These are phyloP conservation scores for Rhimphoctona megacephalus DNA, from an alignment of 2,888 invertebrate genomes.

Conservation along the genomic window DNA sequence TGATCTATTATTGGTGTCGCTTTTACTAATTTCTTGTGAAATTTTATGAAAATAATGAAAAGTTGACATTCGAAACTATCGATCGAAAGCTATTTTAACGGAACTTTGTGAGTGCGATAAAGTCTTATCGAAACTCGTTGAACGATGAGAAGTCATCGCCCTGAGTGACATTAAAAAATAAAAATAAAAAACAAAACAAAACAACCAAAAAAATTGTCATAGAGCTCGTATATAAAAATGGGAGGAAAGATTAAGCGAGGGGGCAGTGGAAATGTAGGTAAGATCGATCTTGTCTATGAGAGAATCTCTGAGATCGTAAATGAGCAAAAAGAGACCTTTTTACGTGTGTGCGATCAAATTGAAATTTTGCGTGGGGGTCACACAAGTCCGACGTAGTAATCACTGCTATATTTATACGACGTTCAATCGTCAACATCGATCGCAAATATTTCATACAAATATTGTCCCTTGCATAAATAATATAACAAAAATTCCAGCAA, in stretches of 20 bases:
- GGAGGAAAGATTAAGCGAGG: background rate
- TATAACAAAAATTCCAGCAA: too few relatives aligned
- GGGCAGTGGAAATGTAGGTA: background rate
- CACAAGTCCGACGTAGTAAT: constrained; percentile 46
- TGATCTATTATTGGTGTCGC: too few relatives aligned
- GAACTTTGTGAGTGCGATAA: background rate
- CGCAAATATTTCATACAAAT: constrained; percentile 15
- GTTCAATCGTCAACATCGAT: constrained; percentile 45
- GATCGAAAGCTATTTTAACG: background rate
- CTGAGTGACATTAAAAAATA: background rate
- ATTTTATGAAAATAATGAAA: background rate
- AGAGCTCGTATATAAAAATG: background rate
- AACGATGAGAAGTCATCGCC: background rate
- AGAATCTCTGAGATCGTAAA: constrained; percentile 19
- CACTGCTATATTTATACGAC: constrained; percentile 61
- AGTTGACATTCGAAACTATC: background rate
- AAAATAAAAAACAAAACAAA: too few relatives aligned
- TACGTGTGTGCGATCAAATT: constrained; percentile 28
- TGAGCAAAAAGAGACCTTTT: constrained; percentile 34
- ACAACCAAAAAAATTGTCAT: background rate
- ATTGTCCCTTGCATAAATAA: background rate
- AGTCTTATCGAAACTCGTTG: background rate
- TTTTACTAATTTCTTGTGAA: too few relatives aligned
- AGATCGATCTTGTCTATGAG: constrained; percentile 18
- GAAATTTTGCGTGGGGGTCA: constrained; percentile 59